These are phyloP conservation scores for Hycleus phaleratus DNA, from an alignment of 1,140 invertebrate genomes.

Conservation along the genomic window DNA sequence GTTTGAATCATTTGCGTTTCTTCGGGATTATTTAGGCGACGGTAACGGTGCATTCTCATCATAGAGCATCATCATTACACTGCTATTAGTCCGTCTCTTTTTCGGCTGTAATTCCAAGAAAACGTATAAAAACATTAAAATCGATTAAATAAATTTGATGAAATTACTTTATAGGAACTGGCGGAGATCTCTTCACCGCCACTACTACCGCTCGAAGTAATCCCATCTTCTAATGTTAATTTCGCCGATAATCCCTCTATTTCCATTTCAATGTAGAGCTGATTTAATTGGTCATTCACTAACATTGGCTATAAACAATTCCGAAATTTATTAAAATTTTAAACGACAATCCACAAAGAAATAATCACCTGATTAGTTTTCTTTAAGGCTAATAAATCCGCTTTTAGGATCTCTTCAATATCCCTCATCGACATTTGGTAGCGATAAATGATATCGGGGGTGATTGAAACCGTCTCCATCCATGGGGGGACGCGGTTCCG, in stretches of 20 bases:
- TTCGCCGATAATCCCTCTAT: constrained; percentile 51
- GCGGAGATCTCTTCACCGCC: constrained; percentile 41
- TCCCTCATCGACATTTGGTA: constrained; percentile 57
- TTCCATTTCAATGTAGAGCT: constrained; percentile 64
- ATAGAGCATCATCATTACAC: constrained; percentile 53
- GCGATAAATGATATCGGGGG: constrained; percentile 58
- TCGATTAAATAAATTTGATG: not conserved
- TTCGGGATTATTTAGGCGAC: constrained; percentile 29
- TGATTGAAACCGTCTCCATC: constrained; percentile 54
- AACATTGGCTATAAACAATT: constrained; percentile 49
- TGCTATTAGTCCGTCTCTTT: constrained; percentile 45
- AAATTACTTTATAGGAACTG: constrained; percentile 26
- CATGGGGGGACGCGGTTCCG: constrained; percentile 53
- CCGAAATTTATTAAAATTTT: not conserved
- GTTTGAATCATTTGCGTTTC: too few species aligned
- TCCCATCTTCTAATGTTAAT: constrained; percentile 54
- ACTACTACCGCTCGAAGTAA: constrained; percentile 50
- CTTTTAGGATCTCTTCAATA: constrained; percentile 54
- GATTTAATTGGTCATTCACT: constrained; percentile 65
- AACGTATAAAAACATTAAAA: not conserved
- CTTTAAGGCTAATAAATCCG: constrained; percentile 54
- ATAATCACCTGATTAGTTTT: constrained; percentile 48
- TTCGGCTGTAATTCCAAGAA: constrained; percentile 28
- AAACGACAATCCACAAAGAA: not conserved
- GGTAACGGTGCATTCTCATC: constrained; percentile 55